These are phyloP conservation scores for Nothocercus julius DNA, from an alignment of 2,113 vertebrate species.

Conservation along the genomic window DNA sequence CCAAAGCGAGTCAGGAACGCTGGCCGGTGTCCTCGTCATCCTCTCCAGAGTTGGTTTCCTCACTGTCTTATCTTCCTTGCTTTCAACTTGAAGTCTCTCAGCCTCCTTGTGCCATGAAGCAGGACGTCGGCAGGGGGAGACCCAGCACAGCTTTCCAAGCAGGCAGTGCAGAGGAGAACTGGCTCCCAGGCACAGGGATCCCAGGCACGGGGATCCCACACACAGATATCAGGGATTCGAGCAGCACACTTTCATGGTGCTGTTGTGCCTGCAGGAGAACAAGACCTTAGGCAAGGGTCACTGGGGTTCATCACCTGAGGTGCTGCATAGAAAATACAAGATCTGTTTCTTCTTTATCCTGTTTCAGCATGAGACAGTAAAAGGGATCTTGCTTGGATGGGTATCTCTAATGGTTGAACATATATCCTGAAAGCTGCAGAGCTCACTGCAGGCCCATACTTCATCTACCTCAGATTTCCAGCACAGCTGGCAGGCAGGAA, in stretches of 20 bases:
- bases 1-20: rapidly evolving
- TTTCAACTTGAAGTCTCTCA: background rate
- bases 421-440: background rate
- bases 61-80: too few relatives aligned
- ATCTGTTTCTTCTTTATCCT: background rate
- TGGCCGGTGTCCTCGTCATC: too few relatives aligned
- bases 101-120: background rate
- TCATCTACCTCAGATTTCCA: background rate
- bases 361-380: rapidly evolving
- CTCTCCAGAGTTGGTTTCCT: too few relatives aligned
- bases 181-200: rapidly evolving
- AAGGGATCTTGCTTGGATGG: background rate
- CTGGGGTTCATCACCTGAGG: too few relatives aligned
- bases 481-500: background rate
- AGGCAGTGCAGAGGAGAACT: background rate
- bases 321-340: too few relatives aligned
- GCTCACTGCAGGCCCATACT: background rate
- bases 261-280: background rate
- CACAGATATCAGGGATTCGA: background rate
- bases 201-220: rapidly evolving
- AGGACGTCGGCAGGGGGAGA: conserved; percentile 20
- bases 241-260: too few relatives aligned
- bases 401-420: background rate
- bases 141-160: background rate
- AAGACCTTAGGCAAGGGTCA: too few relatives aligned